Evolutionary conservation across 2,888 invertebrate genomes (phyloP), one percentile per base, ranked within the genome.

Genomic region (Micoletzkya japonica): DNA sequence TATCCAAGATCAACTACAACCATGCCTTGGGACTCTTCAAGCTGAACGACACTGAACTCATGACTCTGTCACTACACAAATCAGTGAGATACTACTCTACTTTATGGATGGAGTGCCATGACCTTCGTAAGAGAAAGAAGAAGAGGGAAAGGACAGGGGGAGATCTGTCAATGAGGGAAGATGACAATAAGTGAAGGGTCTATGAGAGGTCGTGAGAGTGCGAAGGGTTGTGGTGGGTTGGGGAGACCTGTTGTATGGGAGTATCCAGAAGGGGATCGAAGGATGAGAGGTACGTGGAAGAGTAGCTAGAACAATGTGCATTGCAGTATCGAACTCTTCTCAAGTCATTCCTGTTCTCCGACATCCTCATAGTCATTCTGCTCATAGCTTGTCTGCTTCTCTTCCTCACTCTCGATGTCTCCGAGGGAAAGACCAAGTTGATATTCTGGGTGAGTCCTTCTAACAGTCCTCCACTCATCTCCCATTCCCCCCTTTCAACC

Each of bases 1-100:
- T 84, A 58, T 81, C 81, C n/a, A 84, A 84, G 73, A 84, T 84
- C 72, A 80, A 83, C 70, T 82, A 80, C 64, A 80, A 82, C 52
- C 79, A 77, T 7, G 67, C 71, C 26, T 66, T 83, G 49, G 83
- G 83, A 20, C 28, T 78, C 4, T 84, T 80, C 63, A 76, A 82
- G 37, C n/a, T 84, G 32, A 77, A 72, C 6, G 74, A 79, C 28
- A 77, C 77, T 52, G 83, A 84, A 68, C 69, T 76, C 28, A 76
- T 77, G 26, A 72, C 74, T 10, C 73, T 84, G 20, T 74, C 73
- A 17, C 75, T 73, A 24, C 79, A 80, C 36, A 71, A 76, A 75
- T 81, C 79, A 67, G 83, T 83, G 30, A 67, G 75, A 20, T 24
- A 7, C 14, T 24, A 20, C 20, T 44, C 44, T 44, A 10, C 10